A percentile compares a stretch with the other conserved stretches of the same genome.
These are phyloP conservation scores for Oscheius sp. DNA, from an alignment of 1,140 invertebrate species.

Conservation along the genomic window DNA sequence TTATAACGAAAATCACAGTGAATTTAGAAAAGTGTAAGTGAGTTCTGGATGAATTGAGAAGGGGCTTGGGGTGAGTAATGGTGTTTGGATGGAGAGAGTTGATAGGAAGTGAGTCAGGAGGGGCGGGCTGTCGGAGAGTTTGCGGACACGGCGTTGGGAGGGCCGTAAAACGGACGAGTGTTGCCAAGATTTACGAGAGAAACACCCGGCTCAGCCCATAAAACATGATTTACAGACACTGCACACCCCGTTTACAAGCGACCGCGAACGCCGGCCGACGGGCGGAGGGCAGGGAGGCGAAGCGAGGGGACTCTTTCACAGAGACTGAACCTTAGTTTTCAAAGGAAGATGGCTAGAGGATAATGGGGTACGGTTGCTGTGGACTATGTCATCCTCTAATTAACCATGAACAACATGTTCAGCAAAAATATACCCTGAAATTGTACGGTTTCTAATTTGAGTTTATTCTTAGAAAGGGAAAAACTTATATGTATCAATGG, in stretches of 20 bases:
- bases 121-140: background rate
- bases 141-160: background rate
- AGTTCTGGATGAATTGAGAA: background rate
- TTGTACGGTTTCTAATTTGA: too few relatives aligned
- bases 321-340: too few relatives aligned
- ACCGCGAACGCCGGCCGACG: background rate
- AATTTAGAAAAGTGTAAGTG: background rate
- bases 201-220: conserved; percentile 7
- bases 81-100: background rate
- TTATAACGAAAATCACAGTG: background rate
- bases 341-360: too few relatives aligned
- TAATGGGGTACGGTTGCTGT: too few relatives aligned
- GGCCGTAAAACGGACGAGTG: conserved; percentile 10
- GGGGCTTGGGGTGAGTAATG: background rate
- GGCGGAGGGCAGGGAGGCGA: too few relatives aligned
- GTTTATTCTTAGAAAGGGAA: too few relatives aligned
- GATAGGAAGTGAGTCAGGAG: background rate
- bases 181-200: conserved; percentile 13
- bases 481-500: too few relatives aligned
- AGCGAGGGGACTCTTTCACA: too few relatives aligned
- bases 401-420: too few relatives aligned
- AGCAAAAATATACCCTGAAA: too few relatives aligned
- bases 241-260: conserved; percentile 5
- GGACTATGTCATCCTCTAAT: too few relatives aligned
- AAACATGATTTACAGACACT: conserved; percentile 7